phyloP scores from a whole-genome alignment of 1,140 invertebrate genomes.

The Drosophila erecta region DNA sequence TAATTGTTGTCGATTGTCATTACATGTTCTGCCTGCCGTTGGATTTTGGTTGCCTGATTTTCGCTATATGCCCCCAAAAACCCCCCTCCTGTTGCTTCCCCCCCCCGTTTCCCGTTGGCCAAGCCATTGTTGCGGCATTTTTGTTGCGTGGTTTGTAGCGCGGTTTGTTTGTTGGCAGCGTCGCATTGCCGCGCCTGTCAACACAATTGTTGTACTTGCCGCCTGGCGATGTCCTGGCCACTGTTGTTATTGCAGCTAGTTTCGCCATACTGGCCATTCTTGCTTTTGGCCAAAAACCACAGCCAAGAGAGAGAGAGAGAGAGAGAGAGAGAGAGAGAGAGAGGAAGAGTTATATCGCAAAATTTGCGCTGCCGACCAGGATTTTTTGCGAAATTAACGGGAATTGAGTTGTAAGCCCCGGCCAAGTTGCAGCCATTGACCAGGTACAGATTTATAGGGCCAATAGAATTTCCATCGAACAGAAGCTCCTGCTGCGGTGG shows the following conservation, averaged over 20 bases:
- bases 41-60: constrained; percentile 73
- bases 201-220: constrained; percentile 61
- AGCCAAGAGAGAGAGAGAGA: constrained; percentile 6
- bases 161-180: constrained; percentile 77
- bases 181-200: constrained; percentile 75
- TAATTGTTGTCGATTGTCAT: constrained; percentile 83
- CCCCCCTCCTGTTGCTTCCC: neutral
- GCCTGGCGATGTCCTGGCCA: neutral
- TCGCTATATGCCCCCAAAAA: constrained; percentile 3
- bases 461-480: constrained; percentile 40
- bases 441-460: constrained; percentile 57
- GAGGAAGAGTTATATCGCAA: constrained; percentile 16
- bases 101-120: neutral
- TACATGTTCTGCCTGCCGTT: constrained; percentile 64
- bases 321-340: neutral
- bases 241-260: constrained; percentile 9
- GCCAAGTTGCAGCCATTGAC: constrained; percentile 54
- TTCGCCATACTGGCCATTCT: constrained; percentile 1
- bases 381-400: constrained; percentile 66
- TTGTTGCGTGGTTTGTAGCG: constrained; percentile 67
- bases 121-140: constrained; percentile 68
- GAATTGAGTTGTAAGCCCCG: constrained; percentile 66
- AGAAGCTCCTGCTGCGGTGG: constrained; percentile 14
- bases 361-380: constrained; percentile 14
- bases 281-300: constrained; percentile 36